Base-by-base conservation (phyloP, 64 coral and sea anemone genomes). In the Pocillopora damicornis region DNA sequence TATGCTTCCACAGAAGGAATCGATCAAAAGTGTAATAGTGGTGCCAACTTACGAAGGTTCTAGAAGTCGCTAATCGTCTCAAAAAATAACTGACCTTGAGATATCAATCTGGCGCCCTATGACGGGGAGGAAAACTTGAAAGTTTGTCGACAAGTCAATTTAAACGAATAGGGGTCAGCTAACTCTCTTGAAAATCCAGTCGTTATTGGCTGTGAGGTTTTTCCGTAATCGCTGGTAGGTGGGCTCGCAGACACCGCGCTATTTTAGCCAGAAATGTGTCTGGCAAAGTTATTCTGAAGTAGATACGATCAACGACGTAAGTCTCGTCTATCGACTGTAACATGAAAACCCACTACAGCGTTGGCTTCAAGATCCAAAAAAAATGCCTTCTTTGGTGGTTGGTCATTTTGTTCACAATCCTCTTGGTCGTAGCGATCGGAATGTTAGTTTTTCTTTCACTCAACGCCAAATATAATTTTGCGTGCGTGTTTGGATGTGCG, bases 371-470 rank as follows among this genome's bases (percentile, higher is more conserved):
- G 80, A 42, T 69, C 8, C 63, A 63, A 17, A 83, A 66, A 83
- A 83, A 83, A 68, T 30, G 80, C 13, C 11, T 83, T 2, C 37
- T 83, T 15, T 83, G 65, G 37, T 83, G 62, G 36, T 35, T 83
- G 12, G 51, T 38, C 17, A 37, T 69, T 2, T 9, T 69, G 80
- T 83, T 83, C 22, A 69, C 80, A 66, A 71, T 83, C 80, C 63
- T 83, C 63, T 83, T 83, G 67, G 30, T 69, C 5, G 35, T 37
- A 5, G 30, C 63, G 1, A 83, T 83, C 18, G 80, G 80, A 68
- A 35, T 63, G 18, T 83, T 83, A 56, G 62, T 83, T 83, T 83
- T 83, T 35, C 61, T 83, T 83, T 37, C 80, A 69, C 80, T 83
- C 80, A 83, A 83, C 63, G 80, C 80, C 9, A 83, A 66, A 69